Evolutionary conservation across 1,140 invertebrate genomes (phyloP), one percentile per base, ranked within the genome.

Genomic region (Vanessa tameamea): DNA sequence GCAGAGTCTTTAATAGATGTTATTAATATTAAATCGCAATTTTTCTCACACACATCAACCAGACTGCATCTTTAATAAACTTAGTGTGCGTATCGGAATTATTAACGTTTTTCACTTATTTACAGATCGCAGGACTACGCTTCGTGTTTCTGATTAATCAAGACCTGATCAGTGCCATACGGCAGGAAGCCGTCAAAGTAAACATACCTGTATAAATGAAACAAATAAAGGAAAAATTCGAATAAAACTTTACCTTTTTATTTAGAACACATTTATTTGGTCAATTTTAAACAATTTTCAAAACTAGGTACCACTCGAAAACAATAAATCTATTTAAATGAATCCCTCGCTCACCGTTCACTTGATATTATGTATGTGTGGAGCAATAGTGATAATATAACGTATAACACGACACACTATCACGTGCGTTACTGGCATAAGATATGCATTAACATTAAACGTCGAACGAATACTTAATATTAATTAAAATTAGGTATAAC

Each of bases 131-230:
- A 26, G 97, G 97, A 73, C 93, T 99, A 37, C 95, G 97, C 75
- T 98, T 99, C 91, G 97, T 98, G 78, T 99, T 99, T 89, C 94
- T 98, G 55, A 96, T 99, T 66, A 99, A 99, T 91, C 97, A 98
- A 90, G 98, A 99, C 80, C 92, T 98, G 20, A 97, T 98, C 75
- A 97, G 95, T 84, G 95, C 96, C 26, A 97, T 98, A 78, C 94
- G 96, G 64, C 95, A 96, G 87, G 97, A 98, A 92, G 95, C 96
- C 72, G 95, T 96, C 47, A 97, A 96, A 93, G 94, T 96, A 67
- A 95, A 95, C 82, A 93, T 94, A 85, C 92, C 93, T 78, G 87
- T 87, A 20, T 92, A 86, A 87, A 71, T 77, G 66, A 68, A 23
- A 57, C 20, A 23, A 74, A 86, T 83, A 84, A 84, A 83, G 61